Percentiles rank a stretch among this genome's conserved stretches.
These are phyloP conservation scores for Lagria hirta DNA, from an alignment of 2,888 invertebrate species.

Conservation along the genomic window DNA sequence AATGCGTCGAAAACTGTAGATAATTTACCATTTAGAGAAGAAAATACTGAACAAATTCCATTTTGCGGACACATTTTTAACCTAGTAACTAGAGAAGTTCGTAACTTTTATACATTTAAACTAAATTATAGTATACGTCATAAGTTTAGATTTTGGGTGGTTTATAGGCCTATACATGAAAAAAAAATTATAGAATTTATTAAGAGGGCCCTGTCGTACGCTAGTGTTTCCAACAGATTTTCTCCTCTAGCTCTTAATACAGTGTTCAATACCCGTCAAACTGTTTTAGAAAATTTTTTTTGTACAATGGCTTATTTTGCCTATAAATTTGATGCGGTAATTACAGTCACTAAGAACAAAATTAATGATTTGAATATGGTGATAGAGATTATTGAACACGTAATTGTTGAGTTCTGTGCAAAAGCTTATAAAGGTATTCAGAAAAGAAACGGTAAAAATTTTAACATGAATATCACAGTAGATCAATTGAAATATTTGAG, in stretches of 20 bases:
- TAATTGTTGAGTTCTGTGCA: constrained; percentile 19
- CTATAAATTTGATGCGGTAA: constrained; percentile 34
- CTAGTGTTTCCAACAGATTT: constrained; percentile 30
- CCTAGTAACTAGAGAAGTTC: constrained; percentile 30
- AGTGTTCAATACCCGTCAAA: constrained; percentile 27
- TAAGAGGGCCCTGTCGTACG: constrained; percentile 25
- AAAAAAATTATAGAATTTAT: constrained; percentile 16
- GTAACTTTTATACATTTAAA: constrained; percentile 25
- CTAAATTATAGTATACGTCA: constrained; percentile 21
- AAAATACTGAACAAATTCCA: constrained; percentile 16
- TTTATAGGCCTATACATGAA: constrained; percentile 19
- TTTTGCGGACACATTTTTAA: constrained; percentile 35
- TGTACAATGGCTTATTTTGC: constrained; percentile 34
- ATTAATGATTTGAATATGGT: constrained; percentile 8
- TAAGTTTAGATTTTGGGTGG: constrained; percentile 36
- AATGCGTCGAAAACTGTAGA: constrained; percentile 32
- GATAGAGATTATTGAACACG: constrained; percentile 7
- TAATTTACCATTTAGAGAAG: constrained; percentile 10
- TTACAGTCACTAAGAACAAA: constrained; percentile 24
- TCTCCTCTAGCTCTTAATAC: constrained; percentile 32
- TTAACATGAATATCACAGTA: constrained; percentile 21
- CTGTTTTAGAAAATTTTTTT: constrained; percentile 32
- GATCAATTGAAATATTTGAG: constrained; percentile 25
- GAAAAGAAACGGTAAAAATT: constrained; percentile 18
- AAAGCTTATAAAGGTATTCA: constrained; percentile 23